A percentile compares a stretch with the other conserved stretches of the same genome.
Evolutionary conservation across 2,797 vertebrate species (phyloP).

Genomic region (Enteromius thamalakanensis): DNA sequence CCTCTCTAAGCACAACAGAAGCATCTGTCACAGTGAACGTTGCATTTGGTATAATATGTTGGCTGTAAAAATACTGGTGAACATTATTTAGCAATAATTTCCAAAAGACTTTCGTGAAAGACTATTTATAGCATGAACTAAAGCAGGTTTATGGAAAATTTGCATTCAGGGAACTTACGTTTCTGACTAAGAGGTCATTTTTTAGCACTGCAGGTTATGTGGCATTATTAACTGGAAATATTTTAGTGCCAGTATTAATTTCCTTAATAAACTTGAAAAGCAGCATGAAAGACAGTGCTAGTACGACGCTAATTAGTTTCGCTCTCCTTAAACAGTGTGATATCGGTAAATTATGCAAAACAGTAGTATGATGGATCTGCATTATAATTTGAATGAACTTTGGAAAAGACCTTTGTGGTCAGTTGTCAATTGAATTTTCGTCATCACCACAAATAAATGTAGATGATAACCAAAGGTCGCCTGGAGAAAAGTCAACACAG

Average conservation of each 20-base stretch:
- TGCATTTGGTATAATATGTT: background rate
- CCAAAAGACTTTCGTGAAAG: background rate
- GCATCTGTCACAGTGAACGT: background rate
- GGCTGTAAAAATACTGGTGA: background rate
- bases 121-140: background rate
- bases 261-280: conserved; percentile 46
- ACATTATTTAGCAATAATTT: background rate
- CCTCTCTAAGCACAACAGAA: conserved; percentile 15
- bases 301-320: conserved; percentile 34
- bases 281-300: conserved; percentile 18
- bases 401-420: conserved; percentile 39
- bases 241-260: conserved; percentile 36
- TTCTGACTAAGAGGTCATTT: conserved; percentile 3
- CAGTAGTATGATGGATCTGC: conserved; percentile 38
- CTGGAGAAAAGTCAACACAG: background rate
- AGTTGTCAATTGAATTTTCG: conserved; percentile 37
- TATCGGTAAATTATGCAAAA: conserved; percentile 44
- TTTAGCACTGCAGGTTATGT: conserved; percentile 2
- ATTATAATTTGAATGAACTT: conserved; percentile 39
- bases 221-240: conserved; percentile 28
- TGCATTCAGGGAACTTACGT: background rate
- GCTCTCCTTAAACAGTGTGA: conserved; percentile 39
- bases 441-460: conserved; percentile 9
- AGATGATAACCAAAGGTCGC: conserved; percentile 28
- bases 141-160: background rate